Conservation (phyloP, 2,797 vertebrate species). For the Meriones psammophilus region DNA sequence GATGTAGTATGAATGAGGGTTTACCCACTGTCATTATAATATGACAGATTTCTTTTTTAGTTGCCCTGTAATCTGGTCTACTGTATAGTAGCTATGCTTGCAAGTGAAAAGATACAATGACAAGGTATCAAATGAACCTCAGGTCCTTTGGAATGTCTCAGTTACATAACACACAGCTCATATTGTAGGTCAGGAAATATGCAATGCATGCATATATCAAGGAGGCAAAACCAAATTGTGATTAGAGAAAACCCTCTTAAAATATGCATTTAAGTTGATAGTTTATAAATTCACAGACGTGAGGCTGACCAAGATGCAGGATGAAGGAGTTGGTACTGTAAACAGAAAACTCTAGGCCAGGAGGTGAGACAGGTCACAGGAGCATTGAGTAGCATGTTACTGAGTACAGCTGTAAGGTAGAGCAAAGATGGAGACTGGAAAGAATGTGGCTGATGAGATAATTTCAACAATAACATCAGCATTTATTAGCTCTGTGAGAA, state of each 20-base stretch:
- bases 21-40: not conserved
- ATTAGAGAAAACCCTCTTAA: not conserved
- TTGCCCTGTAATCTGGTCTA: not conserved
- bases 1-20: not conserved
- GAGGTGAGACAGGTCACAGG: not conserved
- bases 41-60: slow-evolving; percentile 17
- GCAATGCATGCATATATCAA: not conserved
- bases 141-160: not conserved
- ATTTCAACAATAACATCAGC: not conserved
- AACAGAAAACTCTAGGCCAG: not conserved
- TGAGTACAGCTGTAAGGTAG: not conserved
- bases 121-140: slow-evolving; percentile 19
- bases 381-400: not conserved
- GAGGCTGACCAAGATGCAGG: not conserved
- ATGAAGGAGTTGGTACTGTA: not conserved
- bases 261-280: slow-evolving; percentile 37
- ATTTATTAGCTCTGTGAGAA: slow-evolving; percentile 39
- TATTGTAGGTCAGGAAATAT: not conserved
- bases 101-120: slow-evolving; percentile 49
- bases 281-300: slow-evolving; percentile 44
- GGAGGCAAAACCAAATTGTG: not conserved
- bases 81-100: not conserved
- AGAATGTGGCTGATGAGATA: not conserved
- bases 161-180: not conserved
- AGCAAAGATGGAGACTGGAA: not conserved